These are phyloP conservation scores for Actinernus sp. DNA, from an alignment of 92 coral and sea anemone genomes.

Conservation along the genomic window DNA sequence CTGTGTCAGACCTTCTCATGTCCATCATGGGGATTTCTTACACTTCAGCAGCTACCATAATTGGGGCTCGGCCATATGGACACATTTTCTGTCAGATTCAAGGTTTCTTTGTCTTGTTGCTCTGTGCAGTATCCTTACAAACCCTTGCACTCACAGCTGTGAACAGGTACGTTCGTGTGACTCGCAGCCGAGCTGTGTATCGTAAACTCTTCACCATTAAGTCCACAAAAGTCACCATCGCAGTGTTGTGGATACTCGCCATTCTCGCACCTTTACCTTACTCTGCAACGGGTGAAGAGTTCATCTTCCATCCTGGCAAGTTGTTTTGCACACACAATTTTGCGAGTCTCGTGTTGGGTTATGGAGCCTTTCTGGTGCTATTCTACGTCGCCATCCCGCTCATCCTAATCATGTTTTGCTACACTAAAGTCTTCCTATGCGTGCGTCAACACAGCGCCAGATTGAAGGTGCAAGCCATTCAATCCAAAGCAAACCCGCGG, in stretches of 20 bases:
- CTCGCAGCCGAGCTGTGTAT: conserved; percentile 49
- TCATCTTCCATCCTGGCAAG: conserved; percentile 76
- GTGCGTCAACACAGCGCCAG: conserved; percentile 60
- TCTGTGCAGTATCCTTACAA: conserved; percentile 67
- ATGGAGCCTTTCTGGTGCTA: conserved; percentile 65
- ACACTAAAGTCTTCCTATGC: conserved; percentile 52
- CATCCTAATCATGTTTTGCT: conserved; percentile 46
- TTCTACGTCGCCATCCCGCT: conserved; percentile 65
- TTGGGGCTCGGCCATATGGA: conserved; percentile 57
- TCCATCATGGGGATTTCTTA: conserved; percentile 62
- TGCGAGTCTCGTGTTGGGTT: conserved; percentile 51
- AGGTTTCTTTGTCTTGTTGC: conserved; percentile 63
- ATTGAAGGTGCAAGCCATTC: conserved; percentile 9
- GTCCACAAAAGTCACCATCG: conserved; percentile 52
- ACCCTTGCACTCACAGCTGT: conserved; percentile 72
- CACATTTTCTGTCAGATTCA: conserved; percentile 61
- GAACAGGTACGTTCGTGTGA: conserved; percentile 63
- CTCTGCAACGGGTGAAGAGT: conserved; percentile 44
- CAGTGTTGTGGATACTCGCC: conserved; percentile 58
- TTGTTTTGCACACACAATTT: conserved; percentile 62
- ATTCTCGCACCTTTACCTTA: conserved; percentile 73
- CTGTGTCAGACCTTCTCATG: conserved; percentile 75
- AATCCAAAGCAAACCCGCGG: neutral
- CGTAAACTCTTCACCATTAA: conserved; percentile 50
- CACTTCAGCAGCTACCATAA: conserved; percentile 32